These are phyloP conservation scores for Neodiprion lecontei DNA, from an alignment of 1,140 invertebrate genomes.

Conservation along the genomic window DNA sequence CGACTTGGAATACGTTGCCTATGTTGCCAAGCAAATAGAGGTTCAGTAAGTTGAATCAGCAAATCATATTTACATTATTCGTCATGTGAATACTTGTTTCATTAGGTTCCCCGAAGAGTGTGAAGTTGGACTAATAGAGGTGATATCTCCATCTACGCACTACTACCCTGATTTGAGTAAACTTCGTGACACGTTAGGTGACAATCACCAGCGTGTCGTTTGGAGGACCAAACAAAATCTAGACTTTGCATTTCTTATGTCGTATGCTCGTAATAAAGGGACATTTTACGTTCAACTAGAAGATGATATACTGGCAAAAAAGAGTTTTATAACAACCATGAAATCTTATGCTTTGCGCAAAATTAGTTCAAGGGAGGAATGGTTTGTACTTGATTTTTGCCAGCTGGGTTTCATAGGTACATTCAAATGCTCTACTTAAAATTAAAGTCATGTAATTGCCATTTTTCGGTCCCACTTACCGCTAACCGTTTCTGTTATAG, in stretches of 20 bases:
- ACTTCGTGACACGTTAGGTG: constrained; percentile 82
- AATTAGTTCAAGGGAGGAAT: constrained; percentile 76
- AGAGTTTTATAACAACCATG: constrained; percentile 85
- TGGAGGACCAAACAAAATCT: constrained; percentile 98
- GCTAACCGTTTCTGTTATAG: constrained; percentile 60
- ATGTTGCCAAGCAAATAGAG: constrained; percentile 78
- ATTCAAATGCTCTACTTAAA: constrained; percentile 17
- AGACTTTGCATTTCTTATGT: constrained; percentile 96
- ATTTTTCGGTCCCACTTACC: constrained; percentile 9
- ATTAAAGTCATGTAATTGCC: background rate
- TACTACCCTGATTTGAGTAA: constrained; percentile 91
- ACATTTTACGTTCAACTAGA: constrained; percentile 90
- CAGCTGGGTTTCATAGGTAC: constrained; percentile 90
- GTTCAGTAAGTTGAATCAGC: constrained; percentile 67
- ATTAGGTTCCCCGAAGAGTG: constrained; percentile 79
- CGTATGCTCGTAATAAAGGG: constrained; percentile 85
- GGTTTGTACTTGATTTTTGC: constrained; percentile 96
- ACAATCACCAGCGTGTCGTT: constrained; percentile 85
- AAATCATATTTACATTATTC: background rate
- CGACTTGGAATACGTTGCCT: constrained; percentile 74
- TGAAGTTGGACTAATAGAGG: constrained; percentile 85
- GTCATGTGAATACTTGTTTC: constrained; percentile 24
- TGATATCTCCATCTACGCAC: constrained; percentile 82
- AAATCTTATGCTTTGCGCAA: constrained; percentile 87
- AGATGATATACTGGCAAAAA: constrained; percentile 93